Percentiles rank a stretch among this genome's conserved stretches.
phyloP scores from a whole-genome alignment of 2,888 invertebrate species.

The Neria commutata region DNA sequence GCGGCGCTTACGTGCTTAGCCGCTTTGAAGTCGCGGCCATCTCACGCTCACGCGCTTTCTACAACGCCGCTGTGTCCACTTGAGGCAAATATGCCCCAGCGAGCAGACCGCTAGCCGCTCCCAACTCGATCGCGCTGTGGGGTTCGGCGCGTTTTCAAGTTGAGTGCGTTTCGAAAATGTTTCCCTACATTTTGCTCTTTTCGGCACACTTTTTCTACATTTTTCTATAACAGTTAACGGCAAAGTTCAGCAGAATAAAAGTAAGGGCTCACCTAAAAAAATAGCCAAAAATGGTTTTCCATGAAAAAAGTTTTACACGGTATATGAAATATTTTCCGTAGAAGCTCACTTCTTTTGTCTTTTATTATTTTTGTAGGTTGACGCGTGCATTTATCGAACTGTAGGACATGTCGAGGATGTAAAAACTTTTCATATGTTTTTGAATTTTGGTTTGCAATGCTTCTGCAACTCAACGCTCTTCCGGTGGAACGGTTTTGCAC shows the following conservation, averaged over 20 bases:
- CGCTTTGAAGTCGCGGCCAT: neutral
- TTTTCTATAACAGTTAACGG: slow-evolving; percentile 12
- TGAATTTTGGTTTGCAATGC: slow-evolving; percentile 20
- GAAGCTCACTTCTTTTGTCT: too few relatives aligned
- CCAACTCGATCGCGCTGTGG: too few relatives aligned
- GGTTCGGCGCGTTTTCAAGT: slow-evolving; percentile 44
- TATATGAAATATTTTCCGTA: too few relatives aligned
- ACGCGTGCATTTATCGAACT: slow-evolving; percentile 39
- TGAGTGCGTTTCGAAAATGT: slow-evolving; percentile 42
- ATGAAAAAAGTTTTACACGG: too few relatives aligned
- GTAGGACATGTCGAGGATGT: slow-evolving; percentile 41
- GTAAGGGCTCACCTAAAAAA: neutral
- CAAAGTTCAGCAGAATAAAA: too few relatives aligned
- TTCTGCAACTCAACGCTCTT: slow-evolving; percentile 1
- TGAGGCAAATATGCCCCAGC: too few relatives aligned
- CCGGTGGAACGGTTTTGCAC: slow-evolving; percentile 17
- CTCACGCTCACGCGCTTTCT: neutral
- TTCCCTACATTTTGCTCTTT: slow-evolving; percentile 21
- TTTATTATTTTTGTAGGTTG: slow-evolving; percentile 26
- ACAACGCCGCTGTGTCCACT: too few relatives aligned
- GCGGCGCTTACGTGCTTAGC: slow-evolving; percentile 1
- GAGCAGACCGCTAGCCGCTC: too few relatives aligned
- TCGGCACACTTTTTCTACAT: slow-evolving; percentile 10
- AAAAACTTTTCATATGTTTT: slow-evolving; percentile 24
- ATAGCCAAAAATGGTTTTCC: neutral